phyloP scores from a whole-genome alignment of 2,113 vertebrate species.

The Labeo catla region DNA sequence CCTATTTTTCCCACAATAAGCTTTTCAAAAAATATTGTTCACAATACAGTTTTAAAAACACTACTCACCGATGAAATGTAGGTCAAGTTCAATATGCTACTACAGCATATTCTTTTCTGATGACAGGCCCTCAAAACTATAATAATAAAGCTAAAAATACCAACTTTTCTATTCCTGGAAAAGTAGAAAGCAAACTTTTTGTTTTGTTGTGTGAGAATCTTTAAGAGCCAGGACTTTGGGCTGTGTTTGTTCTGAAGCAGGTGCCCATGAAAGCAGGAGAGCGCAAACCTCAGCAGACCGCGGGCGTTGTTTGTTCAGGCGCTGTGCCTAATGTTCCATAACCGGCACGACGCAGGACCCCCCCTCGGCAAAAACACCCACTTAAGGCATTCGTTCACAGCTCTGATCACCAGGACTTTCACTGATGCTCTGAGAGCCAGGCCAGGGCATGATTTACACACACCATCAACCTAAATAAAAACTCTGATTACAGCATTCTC shows the following conservation, averaged over 20 bases:
- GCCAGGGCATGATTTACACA: conserved; percentile 43
- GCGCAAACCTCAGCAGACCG: conserved; percentile 10
- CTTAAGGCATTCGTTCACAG: conserved; percentile 32
- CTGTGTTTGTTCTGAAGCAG: conserved; percentile 37
- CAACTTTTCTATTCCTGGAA: background rate
- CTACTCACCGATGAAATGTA: background rate
- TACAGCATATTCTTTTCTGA: background rate
- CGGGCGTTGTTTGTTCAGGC: conserved; percentile 27
- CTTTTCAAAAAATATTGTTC: background rate
- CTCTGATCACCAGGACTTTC: conserved; percentile 32
- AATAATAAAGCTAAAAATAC: background rate
- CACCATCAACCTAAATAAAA: conserved; percentile 40
- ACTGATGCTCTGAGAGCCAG: conserved; percentile 1
- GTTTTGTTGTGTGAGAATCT: background rate
- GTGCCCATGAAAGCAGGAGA: conserved; percentile 24
- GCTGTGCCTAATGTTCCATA: conserved; percentile 36
- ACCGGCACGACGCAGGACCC: background rate
- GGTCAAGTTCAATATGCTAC: background rate
- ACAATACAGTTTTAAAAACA: background rate
- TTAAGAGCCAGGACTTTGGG: conserved; percentile 13
- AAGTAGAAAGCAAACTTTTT: background rate
- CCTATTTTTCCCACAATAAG: background rate
- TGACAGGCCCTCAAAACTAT: background rate
- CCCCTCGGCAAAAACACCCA: conserved; percentile 10
- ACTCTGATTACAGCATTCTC: conserved; percentile 43